Evolutionary conservation across 1,140 invertebrate genomes (phyloP), one percentile per base, ranked within the genome.

Genomic region (Wiebesia pumilae): DNA sequence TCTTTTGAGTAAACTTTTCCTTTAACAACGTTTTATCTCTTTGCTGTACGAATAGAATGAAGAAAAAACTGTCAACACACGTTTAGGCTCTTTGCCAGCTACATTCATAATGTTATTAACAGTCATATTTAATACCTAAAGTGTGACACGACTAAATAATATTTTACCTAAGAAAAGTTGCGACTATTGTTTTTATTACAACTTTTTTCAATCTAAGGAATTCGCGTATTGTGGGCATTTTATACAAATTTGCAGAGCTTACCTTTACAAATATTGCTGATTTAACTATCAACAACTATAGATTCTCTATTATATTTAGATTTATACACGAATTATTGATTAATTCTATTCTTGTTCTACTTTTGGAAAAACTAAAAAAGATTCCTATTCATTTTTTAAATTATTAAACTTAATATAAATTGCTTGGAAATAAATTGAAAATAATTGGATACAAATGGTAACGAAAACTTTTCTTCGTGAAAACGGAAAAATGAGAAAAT

Each of bases 51-150:
- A 77, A 51, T 77, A 14, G 75, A 47, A 47, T 62, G 35, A 62
- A 62, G 62, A 80, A 62, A 62, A 62, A 62, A 58, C 78, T 80
- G 58, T 62, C 54, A 38, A 65, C 33, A 33, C 47, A 43, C 65
- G 33, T 38, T 19, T 80, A 16, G 78, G 78, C 78, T n/a, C 30
- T 4, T 0, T 3, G 51, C 51, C 51, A 80, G 51, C 16, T 38
- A n/a, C 33, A 27, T 62, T 40, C 51, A 58, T 38, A 62, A 80
- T 62, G 47, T 38, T 62, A 80, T 80, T 80, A 80, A 80, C 30
- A 62, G 27, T 80, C n/a, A 38, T 62, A 40, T 62, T 62, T 80
- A 62, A 27, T 62, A 38, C 21, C n/a, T 27, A 62, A 80, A 40
- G 27, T 35, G 40, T 65, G 51, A 21, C 14, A 24, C 27, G 27